Percentiles rank a stretch among this genome's conserved stretches.
These are phyloP conservation scores for Spodoptera littoralis DNA, from an alignment of 2,888 invertebrate species.

Conservation along the genomic window DNA sequence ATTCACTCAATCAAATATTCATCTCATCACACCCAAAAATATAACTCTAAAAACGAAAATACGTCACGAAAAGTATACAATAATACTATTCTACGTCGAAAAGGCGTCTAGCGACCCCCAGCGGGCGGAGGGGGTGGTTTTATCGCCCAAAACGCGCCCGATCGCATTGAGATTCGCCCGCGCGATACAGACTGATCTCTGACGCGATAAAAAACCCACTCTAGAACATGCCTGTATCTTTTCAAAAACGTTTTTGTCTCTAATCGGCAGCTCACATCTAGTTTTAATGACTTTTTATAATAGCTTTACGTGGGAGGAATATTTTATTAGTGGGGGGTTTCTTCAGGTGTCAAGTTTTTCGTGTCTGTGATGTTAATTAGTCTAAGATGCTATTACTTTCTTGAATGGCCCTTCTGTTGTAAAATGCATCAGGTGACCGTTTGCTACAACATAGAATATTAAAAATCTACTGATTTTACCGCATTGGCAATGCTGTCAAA, in stretches of 20 bases:
- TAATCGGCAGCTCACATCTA: slow-evolving; percentile 74
- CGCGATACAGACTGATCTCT: slow-evolving; percentile 71
- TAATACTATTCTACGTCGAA: slow-evolving; percentile 56
- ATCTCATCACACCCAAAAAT: no score
- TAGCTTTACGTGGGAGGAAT: slow-evolving; percentile 68
- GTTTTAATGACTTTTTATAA: slow-evolving; percentile 78
- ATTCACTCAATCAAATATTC: no score
- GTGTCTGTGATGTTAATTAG: no score
- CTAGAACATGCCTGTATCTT: slow-evolving; percentile 76
- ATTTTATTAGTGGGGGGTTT: slow-evolving; percentile 43
- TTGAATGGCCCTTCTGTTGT: no score
- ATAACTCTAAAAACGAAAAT: slow-evolving; percentile 13
- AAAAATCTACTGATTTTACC: no score
- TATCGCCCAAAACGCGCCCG: slow-evolving; percentile 79
- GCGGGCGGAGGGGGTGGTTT: slow-evolving; percentile 40
- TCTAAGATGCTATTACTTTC: no score
- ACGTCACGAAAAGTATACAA: slow-evolving; percentile 21
- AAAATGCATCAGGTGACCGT: no score
- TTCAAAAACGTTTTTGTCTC: slow-evolving; percentile 76
- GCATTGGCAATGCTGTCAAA: no score
- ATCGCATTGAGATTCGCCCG: slow-evolving; percentile 71
- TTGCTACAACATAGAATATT: no score
- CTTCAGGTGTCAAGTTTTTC: slow-evolving; percentile 16
- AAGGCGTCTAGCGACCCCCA: slow-evolving; percentile 52
- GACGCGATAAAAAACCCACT: slow-evolving; percentile 68